Percentiles rank a stretch among this genome's conserved stretches.
These are phyloP conservation scores for Apodemus agrarius DNA, from an alignment of 2,797 vertebrate species.

Conservation along the genomic window DNA sequence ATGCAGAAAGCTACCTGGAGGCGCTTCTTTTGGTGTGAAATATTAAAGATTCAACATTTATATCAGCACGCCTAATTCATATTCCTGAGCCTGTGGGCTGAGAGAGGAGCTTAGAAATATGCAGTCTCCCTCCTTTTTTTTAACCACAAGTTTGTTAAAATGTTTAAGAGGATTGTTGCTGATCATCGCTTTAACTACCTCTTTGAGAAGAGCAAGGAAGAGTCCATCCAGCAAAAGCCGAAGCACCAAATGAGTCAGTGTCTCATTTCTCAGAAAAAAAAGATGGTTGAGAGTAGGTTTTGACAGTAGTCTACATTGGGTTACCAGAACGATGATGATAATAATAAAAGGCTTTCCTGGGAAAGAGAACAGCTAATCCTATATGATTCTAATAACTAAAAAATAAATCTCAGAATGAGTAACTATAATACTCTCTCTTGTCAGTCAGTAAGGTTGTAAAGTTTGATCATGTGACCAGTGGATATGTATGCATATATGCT, in stretches of 20 bases:
- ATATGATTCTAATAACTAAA: background rate
- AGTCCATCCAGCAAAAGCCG: slow-evolving; percentile 25
- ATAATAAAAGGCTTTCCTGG: slow-evolving; percentile 3
- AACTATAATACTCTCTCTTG: background rate
- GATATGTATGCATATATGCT: background rate
- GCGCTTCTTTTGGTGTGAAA: slow-evolving; percentile 86
- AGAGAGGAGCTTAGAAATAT: slow-evolving; percentile 75
- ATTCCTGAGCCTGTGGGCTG: slow-evolving; percentile 83
- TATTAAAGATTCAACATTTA: slow-evolving; percentile 87
- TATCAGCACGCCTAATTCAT: slow-evolving; percentile 84
- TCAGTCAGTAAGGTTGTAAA: background rate
- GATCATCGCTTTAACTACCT: slow-evolving; percentile 71
- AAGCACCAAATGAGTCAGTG: slow-evolving; percentile 35
- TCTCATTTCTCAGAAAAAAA: slow-evolving; percentile 25
- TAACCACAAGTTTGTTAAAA: slow-evolving; percentile 77
- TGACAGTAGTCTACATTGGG: background rate
- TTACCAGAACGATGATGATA: background rate
- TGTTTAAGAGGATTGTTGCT: slow-evolving; percentile 78
- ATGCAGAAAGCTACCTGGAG: slow-evolving; percentile 84
- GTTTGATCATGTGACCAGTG: background rate
- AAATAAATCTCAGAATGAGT: background rate
- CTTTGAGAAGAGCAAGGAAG: slow-evolving; percentile 66
- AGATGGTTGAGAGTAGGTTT: slow-evolving; percentile 17
- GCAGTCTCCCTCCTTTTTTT: slow-evolving; percentile 73
- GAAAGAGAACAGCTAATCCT: background rate